These are phyloP conservation scores for Porites cylindrica DNA, from an alignment of 92 coral and sea anemone species.

Conservation along the genomic window DNA sequence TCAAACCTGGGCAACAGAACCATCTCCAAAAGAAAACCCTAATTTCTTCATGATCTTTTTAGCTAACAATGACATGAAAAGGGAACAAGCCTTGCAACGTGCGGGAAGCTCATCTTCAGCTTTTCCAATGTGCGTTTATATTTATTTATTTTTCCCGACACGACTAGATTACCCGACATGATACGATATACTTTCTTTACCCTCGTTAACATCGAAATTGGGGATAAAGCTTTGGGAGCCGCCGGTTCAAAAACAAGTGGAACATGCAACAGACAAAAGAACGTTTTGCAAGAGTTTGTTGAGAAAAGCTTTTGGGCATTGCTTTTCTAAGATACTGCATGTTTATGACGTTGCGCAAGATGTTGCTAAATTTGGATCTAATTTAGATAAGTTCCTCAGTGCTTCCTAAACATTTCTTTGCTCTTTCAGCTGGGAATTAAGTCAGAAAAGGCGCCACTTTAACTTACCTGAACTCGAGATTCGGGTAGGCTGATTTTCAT, in stretches of 20 bases:
- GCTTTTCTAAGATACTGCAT: not conserved
- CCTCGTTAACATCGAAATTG: not conserved
- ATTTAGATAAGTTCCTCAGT: no score
- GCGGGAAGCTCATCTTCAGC: conserved; percentile 3
- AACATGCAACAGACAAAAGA: no score
- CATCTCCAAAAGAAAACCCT: not conserved
- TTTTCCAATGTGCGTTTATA: not conserved
- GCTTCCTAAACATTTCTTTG: not conserved
- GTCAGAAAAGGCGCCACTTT: not conserved
- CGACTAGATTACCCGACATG: conserved; percentile 2
- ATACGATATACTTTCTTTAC: not conserved
- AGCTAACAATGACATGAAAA: not conserved
- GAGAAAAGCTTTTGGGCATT: not conserved
- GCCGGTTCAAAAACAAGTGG: not conserved
- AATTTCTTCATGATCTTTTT: not conserved
- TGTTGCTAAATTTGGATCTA: not conserved
- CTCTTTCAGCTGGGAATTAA: not conserved
- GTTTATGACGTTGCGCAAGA: not conserved
- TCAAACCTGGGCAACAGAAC: not conserved
- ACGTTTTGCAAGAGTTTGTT: no score
- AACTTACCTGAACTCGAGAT: conserved; percentile 93
- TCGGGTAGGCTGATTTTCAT: conserved; percentile 97
- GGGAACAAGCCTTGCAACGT: not conserved
- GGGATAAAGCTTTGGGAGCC: not conserved
- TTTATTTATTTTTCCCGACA: conserved; percentile 6